Evolutionary conservation across 2,888 invertebrate genomes (phyloP), one percentile per base, ranked within the genome.

Genomic region (Bibio marci): DNA sequence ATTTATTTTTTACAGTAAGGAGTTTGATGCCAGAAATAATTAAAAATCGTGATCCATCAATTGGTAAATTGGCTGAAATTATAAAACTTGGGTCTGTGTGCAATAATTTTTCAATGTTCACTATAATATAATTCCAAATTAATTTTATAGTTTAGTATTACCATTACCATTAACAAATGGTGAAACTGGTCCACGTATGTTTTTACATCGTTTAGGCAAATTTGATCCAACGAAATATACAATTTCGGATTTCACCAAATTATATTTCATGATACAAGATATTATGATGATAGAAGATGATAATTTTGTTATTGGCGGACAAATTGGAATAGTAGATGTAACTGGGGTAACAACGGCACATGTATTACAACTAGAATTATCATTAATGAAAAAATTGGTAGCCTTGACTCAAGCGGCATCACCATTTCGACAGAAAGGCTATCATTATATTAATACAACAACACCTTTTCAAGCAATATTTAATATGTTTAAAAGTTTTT

Each of bases 251-350:
- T 47, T 73, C 4, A 57, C 72, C 41, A 65, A 65, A 47, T 59
- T 67, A 2, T 61, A 65, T 2, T 62, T 65, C 39, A 67, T 73
- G 62, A 53, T 72, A 31, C 63, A 66, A 43, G 75, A 75, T 48
- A 67, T 74, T 42, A 49, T 68, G 39, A 48, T 75, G 46, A 49
- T 68, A 12, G 73, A 74, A 49, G 73, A 75, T 49, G 76, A 77
- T 52, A 64, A 70, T 46, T 65, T 65, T 26, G 55, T 65, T 31
- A 57, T 73, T 7, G 54, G 62, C 41, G 73, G 72, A 26, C 54
- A 52, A 3, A 26, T 69, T 25, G 59, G 67, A 8, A 52, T 77
- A 18, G 56, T 73, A 34, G 77, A 78, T 49, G 55, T 73, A 52
- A 55, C 63, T 35, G 62, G 64, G 28, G 62, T 69, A 2, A 66